Evolutionary conservation across 2,888 invertebrate species (phyloP).

Genomic region (Arrhopalites spinosus): DNA sequence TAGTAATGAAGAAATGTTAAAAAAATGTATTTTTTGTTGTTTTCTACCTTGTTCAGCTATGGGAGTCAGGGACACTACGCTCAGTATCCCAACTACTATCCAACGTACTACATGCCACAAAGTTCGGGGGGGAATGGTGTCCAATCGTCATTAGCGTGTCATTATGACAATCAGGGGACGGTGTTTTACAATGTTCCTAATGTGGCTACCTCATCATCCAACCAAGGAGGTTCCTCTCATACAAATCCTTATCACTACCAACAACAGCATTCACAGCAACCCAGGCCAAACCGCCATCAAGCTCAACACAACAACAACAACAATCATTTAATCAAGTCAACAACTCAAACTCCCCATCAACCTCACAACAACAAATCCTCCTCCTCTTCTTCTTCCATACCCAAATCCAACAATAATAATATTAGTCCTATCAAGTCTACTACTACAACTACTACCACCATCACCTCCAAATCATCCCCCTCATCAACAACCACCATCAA

Average conservation of each 20-base stretch:
- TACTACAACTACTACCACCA: background rate
- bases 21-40: background rate
- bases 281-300: background rate
- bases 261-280: background rate
- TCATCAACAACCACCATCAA: background rate
- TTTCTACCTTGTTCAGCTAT: conserved; percentile 7
- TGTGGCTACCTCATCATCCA: conserved; percentile 8
- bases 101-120: conserved; percentile 17
- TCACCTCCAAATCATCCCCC: background rate
- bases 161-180: background rate
- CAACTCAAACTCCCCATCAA: no score
- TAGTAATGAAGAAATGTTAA: no score
- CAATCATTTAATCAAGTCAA: background rate
- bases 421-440: background rate
- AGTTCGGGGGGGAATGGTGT: background rate
- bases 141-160: background rate
- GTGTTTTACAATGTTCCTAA: conserved; percentile 19
- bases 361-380: background rate
- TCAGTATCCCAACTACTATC: conserved; percentile 17
- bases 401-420: background rate
- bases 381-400: no score
- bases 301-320: background rate
- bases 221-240: no score
- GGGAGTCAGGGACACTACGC: conserved; percentile 20
- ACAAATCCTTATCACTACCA: background rate